Evolutionary conservation across 2,888 invertebrate genomes (phyloP), one percentile per base, ranked within the genome.

Genomic region (Phorcus lineatus): DNA sequence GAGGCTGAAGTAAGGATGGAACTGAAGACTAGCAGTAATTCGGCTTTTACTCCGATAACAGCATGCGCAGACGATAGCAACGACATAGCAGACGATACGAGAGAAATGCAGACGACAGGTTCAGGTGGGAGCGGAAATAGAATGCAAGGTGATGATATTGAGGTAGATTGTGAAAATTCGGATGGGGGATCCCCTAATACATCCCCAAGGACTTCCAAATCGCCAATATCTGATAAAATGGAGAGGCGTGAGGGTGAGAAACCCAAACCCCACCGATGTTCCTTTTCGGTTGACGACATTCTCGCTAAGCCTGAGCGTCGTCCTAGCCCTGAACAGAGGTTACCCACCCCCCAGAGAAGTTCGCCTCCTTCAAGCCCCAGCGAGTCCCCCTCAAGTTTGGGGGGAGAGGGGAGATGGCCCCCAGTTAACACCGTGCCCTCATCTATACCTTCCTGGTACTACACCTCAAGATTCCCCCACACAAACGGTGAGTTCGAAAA

Each of bases 211-310:
- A 36, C 28, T 70, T 70, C 70, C 16, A 70, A 70, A 70, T 31
- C 70, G 19, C 11, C 70, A 40, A 47, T 47, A 13, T 31, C 70
- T 16, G 70, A 70, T 9, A 31, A 36, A 17, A 70, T 19, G 70
- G 40, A n/a, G 19, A 31, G 40, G 19, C 16, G 36, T 2, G 70
- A 70, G 19, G 70, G 36, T 11, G 31, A 70, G 40, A 70, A 19
- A 40, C 70, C 70, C 40, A 70, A 36, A 40, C 22, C 74, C 13
- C 17, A 17, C 11, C 76, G 76, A 31, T 76, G 76, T 76, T 76
- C 76, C 0, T 76, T 76, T n/a, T 76, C 76, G 0, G 54, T 76
- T 24, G 76, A 76, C 76, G 76, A 76, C 31, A 76, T 76, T 55
- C 55, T 76, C 11, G 76, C 76, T 13, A 76, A 76, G 55, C 76